phyloP scores from a whole-genome alignment of 2,888 invertebrate species.

The Sturmia bella region DNA sequence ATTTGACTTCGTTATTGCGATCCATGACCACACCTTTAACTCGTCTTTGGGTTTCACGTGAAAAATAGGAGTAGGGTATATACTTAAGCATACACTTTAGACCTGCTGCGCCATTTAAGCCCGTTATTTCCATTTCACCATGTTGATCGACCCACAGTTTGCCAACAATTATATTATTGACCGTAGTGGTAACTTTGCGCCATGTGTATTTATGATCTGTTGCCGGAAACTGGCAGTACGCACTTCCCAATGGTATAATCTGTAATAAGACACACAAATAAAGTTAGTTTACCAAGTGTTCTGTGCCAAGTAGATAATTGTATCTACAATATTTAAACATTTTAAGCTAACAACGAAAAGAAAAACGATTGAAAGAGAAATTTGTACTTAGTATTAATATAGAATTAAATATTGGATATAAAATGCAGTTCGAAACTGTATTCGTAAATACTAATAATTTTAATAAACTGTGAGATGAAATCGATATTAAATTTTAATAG shows the following conservation, averaged over 20 bases:
- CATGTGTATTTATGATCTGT: conserved; percentile 95
- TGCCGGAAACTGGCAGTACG: conserved; percentile 86
- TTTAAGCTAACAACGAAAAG: no score
- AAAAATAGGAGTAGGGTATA: conserved; percentile 99
- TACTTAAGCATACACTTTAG: conserved; percentile 98
- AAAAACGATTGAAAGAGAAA: background rate
- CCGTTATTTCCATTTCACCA: conserved; percentile 98
- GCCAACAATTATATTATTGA: conserved; percentile 99
- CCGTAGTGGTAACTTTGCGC: conserved; percentile 98
- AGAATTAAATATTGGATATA: background rate
- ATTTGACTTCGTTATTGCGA: conserved; percentile 87
- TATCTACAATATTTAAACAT: no score
- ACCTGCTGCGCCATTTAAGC: conserved; percentile 91
- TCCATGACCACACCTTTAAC: conserved; percentile 92
- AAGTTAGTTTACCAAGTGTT: background rate
- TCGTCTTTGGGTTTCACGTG: conserved; percentile 95
- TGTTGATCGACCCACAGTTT: conserved; percentile 99
- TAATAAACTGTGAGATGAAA: no score
- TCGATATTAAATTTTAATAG: no score
- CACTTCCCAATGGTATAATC: conserved; percentile 89
- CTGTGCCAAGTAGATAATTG: background rate
- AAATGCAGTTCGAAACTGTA: no score
- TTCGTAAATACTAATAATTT: no score
- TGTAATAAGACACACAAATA: conserved; percentile 76
- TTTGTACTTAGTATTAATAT: background rate